Evolutionary conservation across 2,888 invertebrate genomes (phyloP).

Genomic region (Parnassius orleans): DNA sequence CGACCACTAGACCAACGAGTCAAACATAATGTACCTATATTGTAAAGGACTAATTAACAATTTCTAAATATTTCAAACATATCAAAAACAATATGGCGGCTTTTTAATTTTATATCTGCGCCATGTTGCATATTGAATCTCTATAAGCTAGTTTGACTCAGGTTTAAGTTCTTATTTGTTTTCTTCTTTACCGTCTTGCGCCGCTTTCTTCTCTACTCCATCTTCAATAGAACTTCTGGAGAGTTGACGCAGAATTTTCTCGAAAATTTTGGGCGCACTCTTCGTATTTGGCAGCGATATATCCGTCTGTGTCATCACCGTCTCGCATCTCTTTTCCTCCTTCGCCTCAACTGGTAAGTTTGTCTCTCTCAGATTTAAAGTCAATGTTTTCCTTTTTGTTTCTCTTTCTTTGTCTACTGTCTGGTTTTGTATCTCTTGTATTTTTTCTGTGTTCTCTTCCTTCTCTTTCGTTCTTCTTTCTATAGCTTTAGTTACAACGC

Average conservation of each 20-base stretch:
- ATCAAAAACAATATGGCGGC: no score
- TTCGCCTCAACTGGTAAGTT: slow-evolving; percentile 48
- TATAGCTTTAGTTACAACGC: slow-evolving; percentile 61
- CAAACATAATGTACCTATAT: no score
- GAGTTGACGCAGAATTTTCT: slow-evolving; percentile 66
- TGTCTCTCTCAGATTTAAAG: slow-evolving; percentile 62
- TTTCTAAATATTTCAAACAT: no score
- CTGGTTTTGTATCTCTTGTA: slow-evolving; percentile 36
- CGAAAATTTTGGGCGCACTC: slow-evolving; percentile 74
- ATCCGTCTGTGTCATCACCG: slow-evolving; percentile 69
- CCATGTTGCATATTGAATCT: no score
- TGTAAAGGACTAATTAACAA: no score
- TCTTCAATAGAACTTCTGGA: slow-evolving; percentile 66
- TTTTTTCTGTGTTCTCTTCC: slow-evolving; percentile 36
- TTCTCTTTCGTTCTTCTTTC: slow-evolving; percentile 54
- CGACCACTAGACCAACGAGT: no score
- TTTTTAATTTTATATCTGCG: no score
- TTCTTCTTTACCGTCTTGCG: slow-evolving; percentile 28
- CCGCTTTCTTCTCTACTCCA: slow-evolving; percentile 28
- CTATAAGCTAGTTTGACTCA: background rate
- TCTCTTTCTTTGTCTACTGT: slow-evolving; percentile 35
- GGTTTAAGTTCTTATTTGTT: slow-evolving; percentile 28
- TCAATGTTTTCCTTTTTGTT: slow-evolving; percentile 57
- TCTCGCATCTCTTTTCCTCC: slow-evolving; percentile 57
- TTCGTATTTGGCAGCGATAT: slow-evolving; percentile 73